These are phyloP conservation scores for Albula goreensis DNA, from an alignment of 2,113 vertebrate species.

Conservation along the genomic window DNA sequence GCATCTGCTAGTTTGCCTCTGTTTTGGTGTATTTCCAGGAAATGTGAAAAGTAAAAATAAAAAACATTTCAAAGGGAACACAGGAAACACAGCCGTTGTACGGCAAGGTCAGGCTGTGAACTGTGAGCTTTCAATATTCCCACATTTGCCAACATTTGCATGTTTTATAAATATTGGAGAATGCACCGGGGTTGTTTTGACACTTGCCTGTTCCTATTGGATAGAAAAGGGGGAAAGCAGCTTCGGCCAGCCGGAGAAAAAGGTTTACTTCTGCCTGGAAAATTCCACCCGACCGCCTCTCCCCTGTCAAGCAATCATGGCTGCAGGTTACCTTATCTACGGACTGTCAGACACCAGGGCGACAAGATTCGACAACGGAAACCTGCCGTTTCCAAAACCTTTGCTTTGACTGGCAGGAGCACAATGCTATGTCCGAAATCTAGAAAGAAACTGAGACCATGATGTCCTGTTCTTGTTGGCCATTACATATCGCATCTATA, in stretches of 20 bases:
- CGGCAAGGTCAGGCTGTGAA: not conserved
- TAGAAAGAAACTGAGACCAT: too few relatives aligned
- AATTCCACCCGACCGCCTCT: slow-evolving; percentile 36
- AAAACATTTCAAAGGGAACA: not conserved
- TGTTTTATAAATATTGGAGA: slow-evolving; percentile 32
- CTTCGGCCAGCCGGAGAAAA: slow-evolving; percentile 24
- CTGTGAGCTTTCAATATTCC: not conserved
- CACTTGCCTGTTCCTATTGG: slow-evolving; percentile 16
- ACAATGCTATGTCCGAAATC: not conserved
- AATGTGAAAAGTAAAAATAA: not conserved
- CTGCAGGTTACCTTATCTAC: not conserved
- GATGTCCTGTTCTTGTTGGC: too few relatives aligned
- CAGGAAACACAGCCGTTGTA: not conserved
- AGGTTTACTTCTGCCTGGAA: slow-evolving; percentile 24
- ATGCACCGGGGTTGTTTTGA: slow-evolving; percentile 32
- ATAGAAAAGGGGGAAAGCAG: slow-evolving; percentile 23
- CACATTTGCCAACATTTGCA: not conserved
- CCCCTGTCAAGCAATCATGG: slow-evolving; percentile 26
- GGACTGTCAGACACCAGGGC: not conserved
- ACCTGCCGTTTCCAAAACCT: not conserved
- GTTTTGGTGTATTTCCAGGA: not conserved
- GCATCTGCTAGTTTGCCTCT: not conserved
- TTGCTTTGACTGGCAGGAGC: not conserved
- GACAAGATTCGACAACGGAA: not conserved
- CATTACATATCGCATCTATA: too few relatives aligned